Percentiles rank a stretch among this genome's conserved stretches.
Conservation (phyloP, 92 coral and sea anemone genomes). For the Chrysogorgia sp. region DNA sequence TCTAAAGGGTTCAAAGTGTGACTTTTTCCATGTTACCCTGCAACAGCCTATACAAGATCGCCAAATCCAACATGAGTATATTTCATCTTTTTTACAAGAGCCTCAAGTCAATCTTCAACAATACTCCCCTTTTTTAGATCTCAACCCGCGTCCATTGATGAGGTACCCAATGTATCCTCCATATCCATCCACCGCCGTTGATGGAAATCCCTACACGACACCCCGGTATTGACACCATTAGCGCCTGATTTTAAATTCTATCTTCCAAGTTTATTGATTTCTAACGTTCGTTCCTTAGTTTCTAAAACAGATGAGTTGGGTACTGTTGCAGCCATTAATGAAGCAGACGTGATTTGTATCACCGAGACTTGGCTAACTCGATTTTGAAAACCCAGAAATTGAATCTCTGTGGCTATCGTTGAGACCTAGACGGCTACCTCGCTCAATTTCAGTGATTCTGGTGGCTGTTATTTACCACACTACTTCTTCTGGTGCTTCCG, state of each 20-base stretch:
- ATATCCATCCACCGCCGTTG: not conserved
- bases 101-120: too few relatives aligned
- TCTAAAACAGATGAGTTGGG: not conserved
- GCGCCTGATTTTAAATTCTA: not conserved
- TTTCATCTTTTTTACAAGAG: too few relatives aligned
- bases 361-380: conserved; percentile 1
- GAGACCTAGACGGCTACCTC: conserved; percentile 7
- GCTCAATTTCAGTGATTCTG: conserved; percentile 2
- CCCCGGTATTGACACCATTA: not conserved
- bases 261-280: not conserved
- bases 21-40: conserved; percentile 1
- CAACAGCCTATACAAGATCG: too few relatives aligned
- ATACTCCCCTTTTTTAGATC: too few relatives aligned
- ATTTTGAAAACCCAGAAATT: not conserved
- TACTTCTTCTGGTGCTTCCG: conserved; percentile 30
- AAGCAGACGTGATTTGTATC: not conserved
- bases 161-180: not conserved
- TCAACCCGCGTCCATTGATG: too few relatives aligned
- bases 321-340: not conserved
- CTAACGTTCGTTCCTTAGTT: not conserved
- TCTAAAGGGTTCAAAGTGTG: not conserved
- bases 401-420: conserved; percentile 8
- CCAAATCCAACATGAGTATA: too few relatives aligned
- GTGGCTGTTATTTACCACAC: conserved; percentile 45
- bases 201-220: not conserved